Evolutionary conservation across 1,140 invertebrate species (phyloP), one percentile per base, ranked within the genome.

Genomic region (Phenacoccus solenopsis): DNA sequence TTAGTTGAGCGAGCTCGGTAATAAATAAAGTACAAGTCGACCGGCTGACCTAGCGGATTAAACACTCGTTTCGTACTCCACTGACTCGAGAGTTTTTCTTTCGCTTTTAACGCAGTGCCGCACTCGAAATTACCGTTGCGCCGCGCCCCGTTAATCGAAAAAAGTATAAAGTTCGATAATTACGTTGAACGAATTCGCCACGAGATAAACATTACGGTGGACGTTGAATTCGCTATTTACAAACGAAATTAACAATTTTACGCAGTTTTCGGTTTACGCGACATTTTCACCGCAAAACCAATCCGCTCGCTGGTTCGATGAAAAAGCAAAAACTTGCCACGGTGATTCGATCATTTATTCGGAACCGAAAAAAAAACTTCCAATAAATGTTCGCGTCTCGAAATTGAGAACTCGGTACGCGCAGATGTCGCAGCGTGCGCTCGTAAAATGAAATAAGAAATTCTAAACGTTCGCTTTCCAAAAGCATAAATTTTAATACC

Each of bases 1-100:
- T 49, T n/a, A 49, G 38, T n/a, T n/a, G 38, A 49, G 38, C 38
- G 38, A 49, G 38, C n/a, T n/a, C n/a, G n/a, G n/a, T 49, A 49
- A 49, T 49, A 49, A 49, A 49, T 49, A 49, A 49, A 49, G 12
- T 49, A 49, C 38, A 49, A 49, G 38, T 49, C 38, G 38, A 49
- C 38, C 38, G 38, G 38, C 38, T 49, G 20, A 49, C 38, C 38
- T n/a, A 49, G 12, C 38, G 20, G 38, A 49, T 49, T 49, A 49
- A 49, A 49, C 38, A 49, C 38, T 49, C 38, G 38, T 49, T 49
- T 49, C 38, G 38, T 49, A 49, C 38, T 49, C 38, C 12, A 49
- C 38, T 49, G 38, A n/a, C n/a, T n/a, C n/a, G n/a, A n/a, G n/a
- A 49, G 38, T 49, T 49, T 49, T 49, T 49, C 38, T 16, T 49